Conservation (phyloP, 2,113 vertebrate genomes). For the Lophotis ruficrista region DNA sequence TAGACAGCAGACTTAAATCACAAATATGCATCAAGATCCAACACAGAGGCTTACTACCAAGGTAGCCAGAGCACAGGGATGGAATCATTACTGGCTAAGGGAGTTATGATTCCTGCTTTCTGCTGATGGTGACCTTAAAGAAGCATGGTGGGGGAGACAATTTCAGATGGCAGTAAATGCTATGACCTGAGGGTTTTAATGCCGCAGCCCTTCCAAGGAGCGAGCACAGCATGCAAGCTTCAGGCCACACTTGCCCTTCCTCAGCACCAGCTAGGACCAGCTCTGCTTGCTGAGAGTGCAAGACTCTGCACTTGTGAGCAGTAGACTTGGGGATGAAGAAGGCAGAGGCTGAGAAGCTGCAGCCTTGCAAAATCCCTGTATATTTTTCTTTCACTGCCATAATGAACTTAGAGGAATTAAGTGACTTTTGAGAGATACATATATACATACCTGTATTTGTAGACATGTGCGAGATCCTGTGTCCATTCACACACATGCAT, state of each 20-base stretch:
- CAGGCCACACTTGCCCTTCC: rapidly evolving
- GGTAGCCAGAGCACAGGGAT: background rate
- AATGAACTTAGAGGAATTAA: background rate
- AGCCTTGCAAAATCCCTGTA: background rate
- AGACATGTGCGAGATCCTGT: background rate
- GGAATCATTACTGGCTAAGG: background rate
- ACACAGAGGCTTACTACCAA: background rate
- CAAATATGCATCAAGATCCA: rapidly evolving
- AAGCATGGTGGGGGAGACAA: rapidly evolving
- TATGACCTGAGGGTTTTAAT: background rate
- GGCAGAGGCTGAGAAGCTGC: background rate
- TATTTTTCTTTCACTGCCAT: background rate
- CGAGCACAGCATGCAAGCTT: rapidly evolving
- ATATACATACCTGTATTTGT: background rate
- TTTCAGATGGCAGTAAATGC: background rate
- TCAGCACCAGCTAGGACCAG: background rate
- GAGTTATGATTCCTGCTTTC: background rate
- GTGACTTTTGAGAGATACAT: background rate
- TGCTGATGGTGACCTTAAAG: background rate
- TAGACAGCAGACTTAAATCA: background rate
- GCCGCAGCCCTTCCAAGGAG: background rate
- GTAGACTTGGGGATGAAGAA: background rate
- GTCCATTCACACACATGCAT: background rate
- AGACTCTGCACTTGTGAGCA: background rate
- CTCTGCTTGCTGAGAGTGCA: background rate